A percentile compares a stretch with the other conserved stretches of the same genome.
Conservation (phyloP, 2,113 vertebrate genomes). For the Phyllostomus discolor region DNA sequence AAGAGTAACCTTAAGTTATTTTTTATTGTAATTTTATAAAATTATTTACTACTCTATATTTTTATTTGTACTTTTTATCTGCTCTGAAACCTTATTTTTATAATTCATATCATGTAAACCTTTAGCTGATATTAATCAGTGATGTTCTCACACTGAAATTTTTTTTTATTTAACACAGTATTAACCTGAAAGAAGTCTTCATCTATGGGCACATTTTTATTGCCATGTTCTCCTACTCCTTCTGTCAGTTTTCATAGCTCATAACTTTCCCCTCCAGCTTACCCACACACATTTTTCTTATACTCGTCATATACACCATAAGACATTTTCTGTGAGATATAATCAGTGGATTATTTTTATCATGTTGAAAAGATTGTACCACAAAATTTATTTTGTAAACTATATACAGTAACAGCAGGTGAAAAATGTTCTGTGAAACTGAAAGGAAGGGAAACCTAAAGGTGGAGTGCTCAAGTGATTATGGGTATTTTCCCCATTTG, state of each 20-base stretch:
- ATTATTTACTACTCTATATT: neutral
- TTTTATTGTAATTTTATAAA: neutral
- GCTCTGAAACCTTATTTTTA: neutral
- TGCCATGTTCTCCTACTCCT: neutral
- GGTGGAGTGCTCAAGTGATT: neutral
- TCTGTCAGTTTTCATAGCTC: neutral
- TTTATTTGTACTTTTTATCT: constrained; percentile 7
- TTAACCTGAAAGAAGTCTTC: neutral
- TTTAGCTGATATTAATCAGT: neutral
- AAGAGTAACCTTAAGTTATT: neutral
- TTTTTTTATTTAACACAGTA: neutral
- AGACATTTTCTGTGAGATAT: neutral
- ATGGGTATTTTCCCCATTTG: neutral
- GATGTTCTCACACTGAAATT: neutral
- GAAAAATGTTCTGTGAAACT: neutral
- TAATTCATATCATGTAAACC: constrained; percentile 23
- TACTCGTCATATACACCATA: neutral
- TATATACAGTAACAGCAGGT: neutral
- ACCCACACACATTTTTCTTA: neutral
- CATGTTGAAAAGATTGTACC: neutral
- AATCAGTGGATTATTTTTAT: neutral
- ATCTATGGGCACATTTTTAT: neutral
- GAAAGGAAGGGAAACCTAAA: neutral
- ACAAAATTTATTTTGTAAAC: neutral
- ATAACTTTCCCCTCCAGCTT: neutral